Conservation (phyloP, 1,140 invertebrate species). For the Nasonia giraulti region DNA sequence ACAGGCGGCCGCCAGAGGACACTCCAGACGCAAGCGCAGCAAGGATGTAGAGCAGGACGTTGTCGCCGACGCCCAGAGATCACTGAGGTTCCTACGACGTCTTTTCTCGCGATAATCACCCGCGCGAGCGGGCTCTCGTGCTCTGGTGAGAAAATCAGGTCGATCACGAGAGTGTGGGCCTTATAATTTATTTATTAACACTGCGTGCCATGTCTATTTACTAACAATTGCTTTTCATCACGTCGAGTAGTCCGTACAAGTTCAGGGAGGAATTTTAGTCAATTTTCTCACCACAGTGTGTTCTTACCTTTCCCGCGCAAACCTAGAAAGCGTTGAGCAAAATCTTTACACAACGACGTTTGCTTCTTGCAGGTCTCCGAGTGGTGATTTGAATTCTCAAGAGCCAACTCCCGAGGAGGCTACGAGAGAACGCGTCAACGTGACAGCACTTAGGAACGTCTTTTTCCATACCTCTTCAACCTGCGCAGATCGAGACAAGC, state of each 20-base stretch:
- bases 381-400: slow-evolving; percentile 59
- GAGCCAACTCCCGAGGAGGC: slow-evolving; percentile 55
- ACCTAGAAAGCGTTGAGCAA: neutral
- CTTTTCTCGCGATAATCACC: slow-evolving; percentile 49
- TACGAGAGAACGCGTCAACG: slow-evolving; percentile 64
- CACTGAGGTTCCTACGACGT: slow-evolving; percentile 54
- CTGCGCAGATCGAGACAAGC: slow-evolving; percentile 64
- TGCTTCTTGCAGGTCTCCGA: slow-evolving; percentile 56
- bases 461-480: slow-evolving; percentile 67
- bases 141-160: slow-evolving; percentile 45
- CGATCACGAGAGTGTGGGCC: neutral
- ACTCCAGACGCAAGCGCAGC: slow-evolving; percentile 65
- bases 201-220: slow-evolving; percentile 7
- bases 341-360: neutral
- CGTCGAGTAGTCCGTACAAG: slow-evolving; percentile 18
- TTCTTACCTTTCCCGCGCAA: neutral
- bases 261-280: slow-evolving; percentile 36
- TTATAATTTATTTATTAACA: neutral
- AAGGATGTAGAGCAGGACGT: slow-evolving; percentile 63
- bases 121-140: neutral
- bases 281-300: slow-evolving; percentile 44
- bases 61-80: slow-evolving; percentile 55
- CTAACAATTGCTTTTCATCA: neutral
- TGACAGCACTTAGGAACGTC: slow-evolving; percentile 65
- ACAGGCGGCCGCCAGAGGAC: slow-evolving; percentile 47